Evolutionary conservation across 2,797 vertebrate species (phyloP).

Genomic region (Notoglanidium macrostoma): DNA sequence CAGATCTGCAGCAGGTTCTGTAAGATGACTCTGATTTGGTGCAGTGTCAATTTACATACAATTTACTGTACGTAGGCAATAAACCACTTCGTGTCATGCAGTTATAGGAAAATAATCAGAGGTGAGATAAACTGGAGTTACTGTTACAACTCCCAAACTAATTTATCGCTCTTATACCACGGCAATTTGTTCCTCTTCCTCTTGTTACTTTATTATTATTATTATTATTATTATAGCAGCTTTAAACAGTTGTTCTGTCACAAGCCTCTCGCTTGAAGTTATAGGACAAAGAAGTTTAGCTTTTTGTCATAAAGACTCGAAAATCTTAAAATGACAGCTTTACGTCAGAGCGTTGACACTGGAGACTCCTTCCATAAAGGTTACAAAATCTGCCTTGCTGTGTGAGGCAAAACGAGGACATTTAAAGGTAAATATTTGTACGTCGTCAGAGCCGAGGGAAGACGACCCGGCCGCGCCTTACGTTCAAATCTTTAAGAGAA

Average conservation of each 20-base stretch:
- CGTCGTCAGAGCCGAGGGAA: too few relatives aligned
- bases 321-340: neutral
- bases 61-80: too few relatives aligned
- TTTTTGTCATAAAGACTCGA: neutral
- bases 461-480: too few relatives aligned
- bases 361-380: neutral
- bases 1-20: neutral
- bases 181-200: neutral
- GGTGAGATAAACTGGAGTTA: too few relatives aligned
- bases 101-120: too few relatives aligned
- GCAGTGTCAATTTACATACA: too few relatives aligned
- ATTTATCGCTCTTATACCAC: neutral
- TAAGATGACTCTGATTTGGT: neutral
- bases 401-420: neutral
- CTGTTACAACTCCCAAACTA: too few relatives aligned
- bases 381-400: neutral
- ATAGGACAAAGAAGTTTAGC: neutral
- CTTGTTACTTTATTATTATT: too few relatives aligned
- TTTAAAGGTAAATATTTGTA: neutral
- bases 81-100: too few relatives aligned
- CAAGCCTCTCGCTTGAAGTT: neutral
- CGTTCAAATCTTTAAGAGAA: too few relatives aligned
- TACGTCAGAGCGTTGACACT: neutral
- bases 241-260: neutral
- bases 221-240: neutral